Conservation (phyloP, 1,140 invertebrate genomes). For the Portunus trituberculatus region DNA sequence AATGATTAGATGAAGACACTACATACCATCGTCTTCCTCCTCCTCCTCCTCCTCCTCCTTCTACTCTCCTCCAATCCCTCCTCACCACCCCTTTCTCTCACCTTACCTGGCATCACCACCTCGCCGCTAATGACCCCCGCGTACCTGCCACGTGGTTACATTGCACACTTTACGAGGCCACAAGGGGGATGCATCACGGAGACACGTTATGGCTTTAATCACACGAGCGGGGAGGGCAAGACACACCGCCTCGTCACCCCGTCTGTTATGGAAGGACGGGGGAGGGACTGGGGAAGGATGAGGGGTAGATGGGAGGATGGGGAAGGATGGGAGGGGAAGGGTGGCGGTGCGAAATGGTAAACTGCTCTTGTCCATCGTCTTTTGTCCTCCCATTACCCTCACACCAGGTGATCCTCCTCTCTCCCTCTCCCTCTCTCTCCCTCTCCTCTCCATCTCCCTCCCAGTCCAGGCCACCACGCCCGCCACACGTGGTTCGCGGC, state of each 20-base stretch:
- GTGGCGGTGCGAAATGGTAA: constrained; percentile 40
- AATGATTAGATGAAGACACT: too few relatives aligned
- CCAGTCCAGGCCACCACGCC: neutral
- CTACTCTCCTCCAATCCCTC: neutral
- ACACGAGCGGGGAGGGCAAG: neutral
- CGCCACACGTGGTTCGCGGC: neutral
- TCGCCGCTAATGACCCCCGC: constrained; percentile 19
- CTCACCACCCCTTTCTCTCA: neutral
- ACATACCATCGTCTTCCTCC: too few relatives aligned
- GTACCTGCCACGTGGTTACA: neutral
- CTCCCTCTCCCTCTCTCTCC: constrained; percentile 9
- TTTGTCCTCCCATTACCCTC: constrained; percentile 59
- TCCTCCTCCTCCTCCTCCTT: neutral
- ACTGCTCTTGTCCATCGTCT: constrained; percentile 59
- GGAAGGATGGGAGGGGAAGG: neutral
- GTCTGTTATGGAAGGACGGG: neutral
- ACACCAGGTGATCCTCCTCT: constrained; percentile 42
- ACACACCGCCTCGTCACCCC: neutral
- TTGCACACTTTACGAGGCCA: neutral
- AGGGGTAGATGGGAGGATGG: too few relatives aligned
- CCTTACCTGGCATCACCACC: neutral
- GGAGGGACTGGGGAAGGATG: neutral
- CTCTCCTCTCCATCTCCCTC: neutral
- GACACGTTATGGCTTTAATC: neutral
- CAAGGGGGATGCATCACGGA: neutral